Conservation (phyloP, 2,888 invertebrate genomes). For the Drosophila mimetica region DNA sequence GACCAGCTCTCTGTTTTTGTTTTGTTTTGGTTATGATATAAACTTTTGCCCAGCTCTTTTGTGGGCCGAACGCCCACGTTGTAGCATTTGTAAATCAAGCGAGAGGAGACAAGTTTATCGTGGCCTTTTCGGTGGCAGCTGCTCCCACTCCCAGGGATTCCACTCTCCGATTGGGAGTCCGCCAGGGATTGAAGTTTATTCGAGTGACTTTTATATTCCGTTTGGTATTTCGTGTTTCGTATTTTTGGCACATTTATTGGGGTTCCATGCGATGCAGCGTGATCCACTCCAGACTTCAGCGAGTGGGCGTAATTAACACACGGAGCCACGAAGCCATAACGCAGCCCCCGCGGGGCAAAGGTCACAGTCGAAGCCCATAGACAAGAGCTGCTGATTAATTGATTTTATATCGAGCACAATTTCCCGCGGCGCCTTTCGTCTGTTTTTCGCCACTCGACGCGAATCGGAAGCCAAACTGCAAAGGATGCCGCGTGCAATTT, state of each 20-base stretch:
- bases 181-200: constrained; percentile 13
- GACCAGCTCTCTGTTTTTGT: constrained; percentile 1
- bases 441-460: constrained; percentile 1
- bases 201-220: constrained; percentile 13
- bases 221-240: background rate
- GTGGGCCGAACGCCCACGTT: constrained; percentile 24
- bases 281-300: constrained; percentile 12
- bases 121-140: constrained; percentile 34
- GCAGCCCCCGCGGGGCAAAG: constrained; percentile 17
- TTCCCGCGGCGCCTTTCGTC: constrained; percentile 7
- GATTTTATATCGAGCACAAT: constrained; percentile 31
- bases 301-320: constrained; percentile 35
- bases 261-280: constrained; percentile 13
- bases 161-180: background rate
- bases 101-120: constrained; percentile 64
- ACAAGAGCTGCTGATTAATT: constrained; percentile 43
- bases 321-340: constrained; percentile 33
- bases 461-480: constrained; percentile 25
- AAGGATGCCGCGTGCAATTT: constrained; percentile 48
- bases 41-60: constrained; percentile 4
- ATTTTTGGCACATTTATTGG: constrained; percentile 10
- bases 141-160: constrained; percentile 22
- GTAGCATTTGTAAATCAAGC: constrained; percentile 69
- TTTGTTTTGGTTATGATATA: background rate
- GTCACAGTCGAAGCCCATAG: constrained; percentile 13